phyloP scores from a whole-genome alignment of 2,113 vertebrate genomes.

The Drymodes brunneopygia region DNA sequence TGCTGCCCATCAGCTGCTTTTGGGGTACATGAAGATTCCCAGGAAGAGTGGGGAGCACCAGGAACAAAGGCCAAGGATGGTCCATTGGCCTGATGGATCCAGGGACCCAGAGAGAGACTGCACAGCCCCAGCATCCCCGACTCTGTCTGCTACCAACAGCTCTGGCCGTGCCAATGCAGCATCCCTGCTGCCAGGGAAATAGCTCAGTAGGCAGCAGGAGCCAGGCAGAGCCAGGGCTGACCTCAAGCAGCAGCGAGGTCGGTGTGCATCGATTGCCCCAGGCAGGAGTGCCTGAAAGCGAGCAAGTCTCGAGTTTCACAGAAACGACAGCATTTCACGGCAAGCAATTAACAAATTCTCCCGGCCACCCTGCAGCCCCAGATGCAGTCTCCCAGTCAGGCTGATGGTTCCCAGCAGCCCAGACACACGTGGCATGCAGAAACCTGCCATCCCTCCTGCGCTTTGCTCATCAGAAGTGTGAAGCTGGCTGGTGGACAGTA shows the following conservation, averaged over 20 bases:
- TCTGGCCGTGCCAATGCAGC: neutral
- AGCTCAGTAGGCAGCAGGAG: neutral
- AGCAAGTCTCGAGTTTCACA: neutral
- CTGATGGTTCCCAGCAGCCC: neutral
- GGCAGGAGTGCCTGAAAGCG: neutral
- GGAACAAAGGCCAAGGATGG: neutral
- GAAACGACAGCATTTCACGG: neutral
- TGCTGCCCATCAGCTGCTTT: neutral
- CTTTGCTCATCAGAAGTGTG: neutral
- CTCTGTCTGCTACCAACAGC: neutral
- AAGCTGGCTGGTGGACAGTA: neutral
- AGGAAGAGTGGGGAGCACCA: neutral
- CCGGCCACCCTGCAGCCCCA: neutral
- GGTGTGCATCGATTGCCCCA: accelerated
- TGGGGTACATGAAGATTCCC: neutral
- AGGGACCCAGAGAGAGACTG: neutral
- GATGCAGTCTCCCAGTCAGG: neutral
- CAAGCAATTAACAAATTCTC: neutral
- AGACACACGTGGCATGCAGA: accelerated
- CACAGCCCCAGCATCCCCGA: neutral
- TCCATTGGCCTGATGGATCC: neutral
- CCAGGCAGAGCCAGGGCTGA: neutral
- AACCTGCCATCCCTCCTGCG: neutral
- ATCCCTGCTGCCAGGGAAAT: neutral
- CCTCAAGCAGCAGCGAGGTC: accelerated